These are phyloP conservation scores for Lathronympha strigana DNA, from an alignment of 2,888 invertebrate genomes.

Conservation along the genomic window DNA sequence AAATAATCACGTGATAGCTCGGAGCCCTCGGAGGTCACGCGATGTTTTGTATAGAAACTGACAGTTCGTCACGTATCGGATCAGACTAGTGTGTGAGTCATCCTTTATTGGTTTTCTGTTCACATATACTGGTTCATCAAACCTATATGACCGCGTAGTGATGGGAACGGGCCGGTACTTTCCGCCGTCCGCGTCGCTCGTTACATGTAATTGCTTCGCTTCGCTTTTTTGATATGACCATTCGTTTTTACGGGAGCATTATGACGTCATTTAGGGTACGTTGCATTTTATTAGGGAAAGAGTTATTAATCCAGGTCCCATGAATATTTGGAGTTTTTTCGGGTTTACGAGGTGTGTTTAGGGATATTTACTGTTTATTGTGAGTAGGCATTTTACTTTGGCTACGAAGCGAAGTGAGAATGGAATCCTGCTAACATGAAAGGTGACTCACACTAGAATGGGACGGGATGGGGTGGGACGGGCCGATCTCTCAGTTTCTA, in stretches of 20 bases:
- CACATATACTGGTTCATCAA: neutral
- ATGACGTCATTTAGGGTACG: conserved; percentile 41
- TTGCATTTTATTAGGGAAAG: conserved; percentile 38
- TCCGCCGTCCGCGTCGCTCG: conserved; percentile 60
- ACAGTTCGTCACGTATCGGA: too few species aligned
- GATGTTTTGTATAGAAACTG: too few species aligned
- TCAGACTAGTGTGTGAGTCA: too few species aligned
- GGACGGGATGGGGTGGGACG: too few species aligned
- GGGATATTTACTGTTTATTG: conserved; percentile 9
- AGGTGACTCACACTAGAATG: too few species aligned
- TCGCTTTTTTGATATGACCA: conserved; percentile 50
- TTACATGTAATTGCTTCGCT: conserved; percentile 72
- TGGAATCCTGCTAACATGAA: too few species aligned
- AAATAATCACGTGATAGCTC: too few species aligned
- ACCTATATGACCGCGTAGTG: neutral
- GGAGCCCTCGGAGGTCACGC: too few species aligned
- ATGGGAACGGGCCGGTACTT: conserved; percentile 11
- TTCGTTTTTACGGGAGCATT: conserved; percentile 40
- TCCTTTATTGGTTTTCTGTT: too few species aligned
- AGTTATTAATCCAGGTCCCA: conserved; percentile 22
- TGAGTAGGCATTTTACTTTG: neutral
- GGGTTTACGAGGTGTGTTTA: conserved; percentile 1
- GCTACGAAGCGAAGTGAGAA: too few species aligned
- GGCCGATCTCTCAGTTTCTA: too few species aligned
- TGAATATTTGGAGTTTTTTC: conserved; percentile 27